Base-by-base conservation (phyloP, 2,888 invertebrate genomes). In the Tetragnatha montana region DNA sequence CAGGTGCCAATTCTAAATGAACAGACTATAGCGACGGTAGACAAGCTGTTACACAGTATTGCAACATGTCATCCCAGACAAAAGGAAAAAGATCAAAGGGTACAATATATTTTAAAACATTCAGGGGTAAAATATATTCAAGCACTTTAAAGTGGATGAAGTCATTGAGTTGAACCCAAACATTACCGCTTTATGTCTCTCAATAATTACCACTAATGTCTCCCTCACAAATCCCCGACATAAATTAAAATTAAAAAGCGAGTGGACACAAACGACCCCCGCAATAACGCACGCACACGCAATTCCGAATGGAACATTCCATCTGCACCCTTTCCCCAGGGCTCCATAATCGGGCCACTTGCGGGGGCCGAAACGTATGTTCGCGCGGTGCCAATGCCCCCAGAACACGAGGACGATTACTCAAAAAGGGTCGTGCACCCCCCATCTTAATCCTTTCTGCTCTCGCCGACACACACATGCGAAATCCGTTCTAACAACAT, bases 391-490 rank as follows among this genome's bases (percentile, higher is more conserved):
- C 86, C 75, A n/a, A 71, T 81, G 81, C 87, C 87, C 87, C 81
- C 78, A 70, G 75, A 69, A 68, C 81, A 81, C 69, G 75, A 87
- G 81, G 75, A 87, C 81, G 75, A 87, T 87, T 87, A 81, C 87
- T 75, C 73, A 85, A 78, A 79, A 47, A 71, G 78, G 76, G 50
- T 35, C 14, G 50, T 49, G 21, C 51, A 68, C 60, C 79, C 73
- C 49, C 70, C 76, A 68, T 49, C 78, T 69, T 68, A 87, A 87
- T 81, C 87, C 87, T 87, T 87, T 87, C 80, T 75, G 49, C 51
- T n/a, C 86, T 49, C 8, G 21, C 68, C 50, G 14, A 17, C 10
- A 12, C 51, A 49, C 51, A 19, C 21, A 19, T 51, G 17, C 60
- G 60, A 82, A 87, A 87, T 82, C 81, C 76, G 81, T 81, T 87